Evolutionary conservation across 30 jellyfish, hydroid and myxozoan genomes (phyloP).

Genomic region (Aurelia aurita complex sp. Pacific): DNA sequence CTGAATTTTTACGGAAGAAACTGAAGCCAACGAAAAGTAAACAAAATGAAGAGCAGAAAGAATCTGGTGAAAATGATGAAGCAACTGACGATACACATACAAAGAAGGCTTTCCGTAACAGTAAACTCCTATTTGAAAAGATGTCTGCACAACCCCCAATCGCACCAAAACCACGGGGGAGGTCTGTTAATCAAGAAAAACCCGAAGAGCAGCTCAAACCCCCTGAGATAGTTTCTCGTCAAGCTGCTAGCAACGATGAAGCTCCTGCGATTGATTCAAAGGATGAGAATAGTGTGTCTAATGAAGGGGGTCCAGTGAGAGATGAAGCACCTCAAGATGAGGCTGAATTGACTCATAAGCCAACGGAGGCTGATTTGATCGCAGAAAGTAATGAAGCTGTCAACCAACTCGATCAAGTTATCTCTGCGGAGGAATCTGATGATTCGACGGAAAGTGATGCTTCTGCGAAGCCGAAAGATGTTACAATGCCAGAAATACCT

Average conservation of each 20-base stretch:
- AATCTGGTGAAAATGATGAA: background rate
- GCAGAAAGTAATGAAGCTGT: conserved; percentile 1
- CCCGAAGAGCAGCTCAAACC: no score
- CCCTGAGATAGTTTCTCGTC: no score
- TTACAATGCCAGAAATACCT: conserved; percentile 16
- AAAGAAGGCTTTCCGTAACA: conserved; percentile 40
- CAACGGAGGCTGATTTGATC: background rate
- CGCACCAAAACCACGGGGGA: conserved; percentile 36
- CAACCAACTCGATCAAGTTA: conserved; percentile 11
- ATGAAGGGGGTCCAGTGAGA: no score
- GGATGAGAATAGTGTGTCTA: no score
- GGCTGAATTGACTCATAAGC: no score
- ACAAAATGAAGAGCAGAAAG: conserved; percentile 1
- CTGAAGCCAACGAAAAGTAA: conserved; percentile 31
- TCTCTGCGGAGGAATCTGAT: background rate
- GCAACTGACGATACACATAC: background rate
- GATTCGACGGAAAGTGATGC: background rate
- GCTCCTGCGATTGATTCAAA: no score
- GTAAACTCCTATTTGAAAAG: conserved; percentile 44
- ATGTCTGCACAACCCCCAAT: conserved; percentile 30
- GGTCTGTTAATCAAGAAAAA: no score
- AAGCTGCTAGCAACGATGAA: no score
- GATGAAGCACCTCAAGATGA: no score
- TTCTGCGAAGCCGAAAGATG: background rate
- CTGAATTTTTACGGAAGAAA: conserved; percentile 53